Evolutionary conservation across 2,797 vertebrate species (phyloP).

Genomic region (Gambelia wislizenii): DNA sequence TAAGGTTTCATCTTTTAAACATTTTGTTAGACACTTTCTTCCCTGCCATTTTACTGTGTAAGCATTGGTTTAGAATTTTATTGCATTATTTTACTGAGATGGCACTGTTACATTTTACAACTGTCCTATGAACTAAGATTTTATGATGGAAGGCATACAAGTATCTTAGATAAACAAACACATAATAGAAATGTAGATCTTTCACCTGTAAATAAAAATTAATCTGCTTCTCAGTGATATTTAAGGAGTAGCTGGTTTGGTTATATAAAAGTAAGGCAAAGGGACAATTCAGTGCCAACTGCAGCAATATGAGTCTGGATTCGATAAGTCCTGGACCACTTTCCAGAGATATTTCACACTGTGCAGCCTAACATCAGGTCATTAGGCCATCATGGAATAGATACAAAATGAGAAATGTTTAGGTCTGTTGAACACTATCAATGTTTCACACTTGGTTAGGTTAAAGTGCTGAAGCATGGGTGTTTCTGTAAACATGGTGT

Average conservation of each 20-base stretch:
- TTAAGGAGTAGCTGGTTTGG: background rate
- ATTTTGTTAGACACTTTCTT: background rate
- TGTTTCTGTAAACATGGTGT: slow-evolving; percentile 30
- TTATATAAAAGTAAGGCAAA: slow-evolving; percentile 22
- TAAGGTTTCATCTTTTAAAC: background rate
- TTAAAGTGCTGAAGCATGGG: slow-evolving; percentile 46
- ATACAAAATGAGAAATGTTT: slow-evolving; percentile 51
- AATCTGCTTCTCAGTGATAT: background rate
- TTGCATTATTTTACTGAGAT: background rate
- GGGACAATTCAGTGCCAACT: background rate
- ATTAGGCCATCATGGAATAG: slow-evolving; percentile 38
- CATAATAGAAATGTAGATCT: background rate
- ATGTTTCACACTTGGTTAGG: slow-evolving; percentile 53
- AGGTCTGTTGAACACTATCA: slow-evolving; percentile 53
- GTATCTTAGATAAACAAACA: background rate
- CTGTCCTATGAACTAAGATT: background rate
- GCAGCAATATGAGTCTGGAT: fast-evolving
- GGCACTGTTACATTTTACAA: background rate
- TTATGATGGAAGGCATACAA: background rate
- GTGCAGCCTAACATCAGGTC: slow-evolving; percentile 21
- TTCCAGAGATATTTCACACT: slow-evolving; percentile 20
- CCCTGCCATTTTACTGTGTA: background rate
- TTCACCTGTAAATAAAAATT: background rate
- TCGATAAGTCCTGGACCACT: slow-evolving; percentile 12
- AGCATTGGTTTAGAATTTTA: background rate